These are phyloP conservation scores for Oligia latruncula DNA, from an alignment of 2,888 invertebrate genomes.

Conservation along the genomic window DNA sequence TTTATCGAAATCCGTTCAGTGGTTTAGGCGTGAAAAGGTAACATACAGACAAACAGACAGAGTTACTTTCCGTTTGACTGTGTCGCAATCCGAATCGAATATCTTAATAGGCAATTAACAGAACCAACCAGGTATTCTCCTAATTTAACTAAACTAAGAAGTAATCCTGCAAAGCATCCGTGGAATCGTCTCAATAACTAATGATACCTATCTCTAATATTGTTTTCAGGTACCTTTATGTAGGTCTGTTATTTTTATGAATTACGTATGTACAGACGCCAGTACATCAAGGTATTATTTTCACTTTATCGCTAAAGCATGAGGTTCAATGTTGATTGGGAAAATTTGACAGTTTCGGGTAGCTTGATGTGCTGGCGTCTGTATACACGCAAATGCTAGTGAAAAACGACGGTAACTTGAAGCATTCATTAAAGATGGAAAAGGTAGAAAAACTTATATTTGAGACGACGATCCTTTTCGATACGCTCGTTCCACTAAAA, in stretches of 20 bases:
- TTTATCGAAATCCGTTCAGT: no score
- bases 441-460: neutral
- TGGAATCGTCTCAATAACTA: neutral
- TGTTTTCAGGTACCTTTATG: neutral
- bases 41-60: no score
- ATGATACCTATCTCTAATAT: neutral
- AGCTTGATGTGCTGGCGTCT: no score
- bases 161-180: neutral
- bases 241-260: conserved; percentile 1
- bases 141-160: neutral
- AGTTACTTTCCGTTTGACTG: no score
- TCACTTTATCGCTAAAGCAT: no score
- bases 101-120: neutral
- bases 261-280: no score
- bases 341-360: no score
- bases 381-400: neutral
- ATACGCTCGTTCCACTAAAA: no score
- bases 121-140: neutral
- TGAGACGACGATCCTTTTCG: neutral
- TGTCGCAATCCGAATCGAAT: no score
- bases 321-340: no score
- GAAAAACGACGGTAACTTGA: neutral
- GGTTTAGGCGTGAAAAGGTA: no score
- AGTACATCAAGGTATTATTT: no score
- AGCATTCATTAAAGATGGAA: neutral